A percentile compares a stretch with the other conserved stretches of the same genome.
These are phyloP conservation scores for Neotoxoptera formosana DNA, from an alignment of 1,140 invertebrate genomes.

Conservation along the genomic window DNA sequence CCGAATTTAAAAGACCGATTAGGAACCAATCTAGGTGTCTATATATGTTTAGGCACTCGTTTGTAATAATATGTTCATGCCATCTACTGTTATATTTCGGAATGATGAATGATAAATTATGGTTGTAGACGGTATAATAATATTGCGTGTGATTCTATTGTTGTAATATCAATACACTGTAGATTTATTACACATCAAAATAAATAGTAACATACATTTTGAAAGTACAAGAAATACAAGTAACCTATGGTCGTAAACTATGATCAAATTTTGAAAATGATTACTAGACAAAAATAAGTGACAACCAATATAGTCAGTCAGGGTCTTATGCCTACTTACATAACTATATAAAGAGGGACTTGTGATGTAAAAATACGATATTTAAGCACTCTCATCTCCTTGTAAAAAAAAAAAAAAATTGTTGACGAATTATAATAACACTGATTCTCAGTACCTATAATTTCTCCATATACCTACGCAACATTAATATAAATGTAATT, in stretches of 20 bases:
- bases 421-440: background rate
- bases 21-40: background rate
- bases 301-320: background rate
- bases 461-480: background rate
- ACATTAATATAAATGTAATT: background rate
- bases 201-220: background rate
- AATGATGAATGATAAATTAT: background rate
- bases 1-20: background rate
- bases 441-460: too few relatives aligned
- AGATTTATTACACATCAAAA: background rate
- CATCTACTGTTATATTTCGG: background rate
- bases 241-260: background rate
- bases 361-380: background rate
- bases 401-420: background rate
- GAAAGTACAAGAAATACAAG: background rate
- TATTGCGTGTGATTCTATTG: background rate
- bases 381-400: background rate
- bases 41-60: background rate
- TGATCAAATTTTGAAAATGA: background rate
- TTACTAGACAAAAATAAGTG: background rate
- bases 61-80: background rate
- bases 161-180: background rate
- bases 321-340: background rate
- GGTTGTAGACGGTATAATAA: background rate
- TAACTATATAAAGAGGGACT: background rate